Evolutionary conservation across 2,888 invertebrate species (phyloP).

Genomic region (Erebia aethiops): DNA sequence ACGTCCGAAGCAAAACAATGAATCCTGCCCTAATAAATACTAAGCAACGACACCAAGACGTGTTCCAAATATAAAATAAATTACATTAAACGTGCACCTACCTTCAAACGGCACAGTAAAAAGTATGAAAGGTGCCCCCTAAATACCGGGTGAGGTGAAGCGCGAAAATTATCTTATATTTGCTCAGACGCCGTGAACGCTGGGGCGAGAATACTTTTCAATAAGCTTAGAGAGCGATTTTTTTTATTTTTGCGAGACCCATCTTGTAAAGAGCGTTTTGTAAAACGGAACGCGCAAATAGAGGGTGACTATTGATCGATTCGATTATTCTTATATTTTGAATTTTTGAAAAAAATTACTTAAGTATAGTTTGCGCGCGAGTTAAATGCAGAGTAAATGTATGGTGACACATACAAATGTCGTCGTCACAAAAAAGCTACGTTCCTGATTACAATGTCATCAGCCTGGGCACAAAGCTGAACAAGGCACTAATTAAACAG

Average conservation of each 20-base stretch:
- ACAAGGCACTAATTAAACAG: too few species aligned
- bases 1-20: conserved; percentile 22
- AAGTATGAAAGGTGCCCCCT: conserved; percentile 82
- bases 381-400: too few species aligned
- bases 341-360: too few species aligned
- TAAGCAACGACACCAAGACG: conserved; percentile 45
- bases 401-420: too few species aligned
- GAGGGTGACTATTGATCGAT: conserved; percentile 71
- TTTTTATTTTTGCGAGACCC: conserved; percentile 73
- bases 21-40: conserved; percentile 29
- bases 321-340: conserved; percentile 39
- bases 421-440: too few species aligned
- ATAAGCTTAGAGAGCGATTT: conserved; percentile 80
- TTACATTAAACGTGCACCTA: conserved; percentile 69
- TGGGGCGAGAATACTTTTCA: conserved; percentile 82
- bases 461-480: too few species aligned
- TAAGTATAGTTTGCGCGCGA: too few species aligned
- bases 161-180: conserved; percentile 83
- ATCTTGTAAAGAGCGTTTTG: conserved; percentile 69
- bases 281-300: conserved; percentile 72
- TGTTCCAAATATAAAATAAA: conserved; percentile 78
- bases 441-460: too few species aligned
- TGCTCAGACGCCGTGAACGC: conserved; percentile 81
- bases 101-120: conserved; percentile 74
- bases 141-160: conserved; percentile 81